Evolutionary conservation across 2,888 invertebrate species (phyloP).

Genomic region (Chydorus sphaericus): DNA sequence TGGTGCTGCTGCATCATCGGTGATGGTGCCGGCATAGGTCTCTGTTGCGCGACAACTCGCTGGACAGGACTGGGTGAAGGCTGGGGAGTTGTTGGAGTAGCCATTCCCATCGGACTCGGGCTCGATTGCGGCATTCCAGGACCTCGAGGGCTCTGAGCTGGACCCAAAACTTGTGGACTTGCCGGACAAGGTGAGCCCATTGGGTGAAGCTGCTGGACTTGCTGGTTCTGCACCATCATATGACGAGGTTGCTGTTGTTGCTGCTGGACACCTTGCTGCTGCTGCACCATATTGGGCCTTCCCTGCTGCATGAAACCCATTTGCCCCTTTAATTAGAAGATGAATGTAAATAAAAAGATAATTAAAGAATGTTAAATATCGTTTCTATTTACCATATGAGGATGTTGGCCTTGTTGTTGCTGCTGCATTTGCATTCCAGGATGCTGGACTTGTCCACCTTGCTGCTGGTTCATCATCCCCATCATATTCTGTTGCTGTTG

Average conservation of each 20-base stretch:
- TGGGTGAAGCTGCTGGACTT: background rate
- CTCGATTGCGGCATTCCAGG: background rate
- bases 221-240: no score
- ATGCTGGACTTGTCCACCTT: slow-evolving; percentile 19
- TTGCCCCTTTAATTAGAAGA: slow-evolving; percentile 18
- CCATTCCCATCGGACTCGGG: background rate
- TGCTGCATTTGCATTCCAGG: slow-evolving; percentile 13
- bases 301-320: slow-evolving; percentile 21
- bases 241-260: slow-evolving; percentile 5
- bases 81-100: slow-evolving; percentile 4
- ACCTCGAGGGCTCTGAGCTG: slow-evolving; percentile 2
- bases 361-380: no score
- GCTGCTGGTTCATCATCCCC: slow-evolving; percentile 13
- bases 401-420: slow-evolving; percentile 17
- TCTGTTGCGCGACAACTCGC: background rate
- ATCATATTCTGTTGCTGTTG: slow-evolving; percentile 9
- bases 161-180: background rate
- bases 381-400: slow-evolving; percentile 14
- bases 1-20: slow-evolving; percentile 1
- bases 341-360: no score
- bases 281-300: slow-evolving; percentile 15
- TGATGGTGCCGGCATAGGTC: slow-evolving; percentile 5
- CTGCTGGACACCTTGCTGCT: slow-evolving; percentile 11
- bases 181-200: background rate
- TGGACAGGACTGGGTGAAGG: slow-evolving; percentile 9